A percentile compares a stretch with the other conserved stretches of the same genome.
Conservation (phyloP, 2,888 invertebrate genomes). For the Leucophora obtusa region DNA sequence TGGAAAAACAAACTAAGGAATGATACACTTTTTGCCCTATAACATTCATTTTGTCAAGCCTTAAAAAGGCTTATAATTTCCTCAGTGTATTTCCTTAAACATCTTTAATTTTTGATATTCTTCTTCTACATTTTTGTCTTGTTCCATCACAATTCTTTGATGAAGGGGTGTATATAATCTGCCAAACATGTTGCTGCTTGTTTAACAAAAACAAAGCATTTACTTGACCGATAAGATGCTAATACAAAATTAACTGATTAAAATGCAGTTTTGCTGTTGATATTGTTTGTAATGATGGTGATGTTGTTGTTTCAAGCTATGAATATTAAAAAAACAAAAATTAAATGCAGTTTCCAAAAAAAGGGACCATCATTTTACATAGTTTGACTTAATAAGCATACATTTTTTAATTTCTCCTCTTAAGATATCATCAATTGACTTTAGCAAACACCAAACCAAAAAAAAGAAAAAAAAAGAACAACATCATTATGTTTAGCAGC, state of each 20-base stretch:
- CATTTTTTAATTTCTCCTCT: conserved; percentile 57
- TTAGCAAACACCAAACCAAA: conserved; percentile 50
- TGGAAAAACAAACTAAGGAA: too few species aligned
- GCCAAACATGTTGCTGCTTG: conserved; percentile 61
- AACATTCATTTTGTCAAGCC: too few species aligned
- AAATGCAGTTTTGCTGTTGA: conserved; percentile 55
- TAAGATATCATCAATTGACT: conserved; percentile 54
- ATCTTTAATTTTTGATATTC: not conserved
- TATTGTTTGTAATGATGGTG: not conserved
- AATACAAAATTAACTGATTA: conserved; percentile 64
- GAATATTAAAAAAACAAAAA: conserved; percentile 43
- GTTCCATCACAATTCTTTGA: conserved; percentile 30
- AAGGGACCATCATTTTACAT: conserved; percentile 47
- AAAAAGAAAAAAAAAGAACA: conserved; percentile 35
- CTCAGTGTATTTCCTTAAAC: not conserved
- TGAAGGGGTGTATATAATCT: conserved; percentile 54
- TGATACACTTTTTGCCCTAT: too few species aligned
- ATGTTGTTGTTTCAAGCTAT: conserved; percentile 23
- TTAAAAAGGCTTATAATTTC: too few species aligned
- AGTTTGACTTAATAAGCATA: conserved; percentile 60
- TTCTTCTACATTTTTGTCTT: conserved; percentile 6
- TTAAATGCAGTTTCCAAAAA: conserved; percentile 1
- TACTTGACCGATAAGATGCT: conserved; percentile 62
- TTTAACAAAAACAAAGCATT: conserved; percentile 58
- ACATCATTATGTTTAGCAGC: conserved; percentile 24